phyloP scores from a whole-genome alignment of 1,140 invertebrate species.

The Pemphigus obesinymphae region DNA sequence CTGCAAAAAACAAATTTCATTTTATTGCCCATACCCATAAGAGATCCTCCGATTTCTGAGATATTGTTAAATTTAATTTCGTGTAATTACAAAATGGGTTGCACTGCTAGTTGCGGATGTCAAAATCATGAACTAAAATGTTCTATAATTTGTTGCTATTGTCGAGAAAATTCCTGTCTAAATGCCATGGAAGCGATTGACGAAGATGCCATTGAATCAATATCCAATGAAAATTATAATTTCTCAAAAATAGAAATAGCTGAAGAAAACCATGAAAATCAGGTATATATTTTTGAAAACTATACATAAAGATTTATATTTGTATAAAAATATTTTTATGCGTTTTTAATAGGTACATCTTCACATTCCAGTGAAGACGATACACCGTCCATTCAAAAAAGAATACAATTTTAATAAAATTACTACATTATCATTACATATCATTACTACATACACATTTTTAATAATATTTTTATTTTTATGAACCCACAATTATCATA shows the following conservation, averaged over 20 bases:
- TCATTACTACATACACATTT: too few species aligned
- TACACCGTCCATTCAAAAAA: too few species aligned
- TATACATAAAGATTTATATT: not conserved
- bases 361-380: too few species aligned
- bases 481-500: too few species aligned
- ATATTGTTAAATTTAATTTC: not conserved
- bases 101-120: not conserved
- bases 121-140: not conserved
- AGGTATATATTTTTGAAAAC: too few species aligned
- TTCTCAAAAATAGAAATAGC: too few species aligned
- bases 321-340: too few species aligned
- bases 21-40: not conserved
- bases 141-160: not conserved
- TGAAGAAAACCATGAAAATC: too few species aligned
- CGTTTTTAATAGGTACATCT: too few species aligned
- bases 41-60: not conserved
- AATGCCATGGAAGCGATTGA: not conserved
- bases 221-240: not conserved
- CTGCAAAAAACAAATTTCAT: not conserved
- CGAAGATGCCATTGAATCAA: not conserved
- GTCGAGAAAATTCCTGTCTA: not conserved
- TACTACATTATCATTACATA: too few species aligned
- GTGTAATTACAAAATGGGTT: slow-evolving; percentile 2
- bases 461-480: too few species aligned
- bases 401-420: too few species aligned